Conservation (phyloP, 2,888 invertebrate species). For the Thumatha senex region DNA sequence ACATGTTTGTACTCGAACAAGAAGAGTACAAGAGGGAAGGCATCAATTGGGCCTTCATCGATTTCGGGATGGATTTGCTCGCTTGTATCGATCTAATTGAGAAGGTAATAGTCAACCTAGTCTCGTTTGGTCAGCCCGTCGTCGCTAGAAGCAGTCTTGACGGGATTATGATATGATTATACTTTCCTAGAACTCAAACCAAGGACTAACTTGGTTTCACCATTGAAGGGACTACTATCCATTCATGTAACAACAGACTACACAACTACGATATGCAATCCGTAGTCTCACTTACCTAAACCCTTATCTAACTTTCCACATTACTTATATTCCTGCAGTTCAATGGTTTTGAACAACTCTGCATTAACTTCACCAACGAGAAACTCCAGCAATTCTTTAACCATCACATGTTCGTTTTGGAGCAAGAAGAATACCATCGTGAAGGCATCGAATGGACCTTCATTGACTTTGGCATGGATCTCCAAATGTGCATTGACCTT, state of each 20-base stretch:
- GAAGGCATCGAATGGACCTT: constrained; percentile 98
- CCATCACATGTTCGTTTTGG: constrained; percentile 98
- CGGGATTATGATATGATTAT: constrained; percentile 36
- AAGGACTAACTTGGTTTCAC: constrained; percentile 34
- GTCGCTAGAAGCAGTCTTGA: constrained; percentile 49
- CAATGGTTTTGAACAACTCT: constrained; percentile 99
- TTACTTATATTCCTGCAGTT: constrained; percentile 85
- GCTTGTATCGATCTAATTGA: constrained; percentile 98
- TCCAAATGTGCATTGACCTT: constrained; percentile 97
- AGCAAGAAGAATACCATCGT: constrained; percentile 97
- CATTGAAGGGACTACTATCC: constrained; percentile 25
- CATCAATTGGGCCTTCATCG: constrained; percentile 97
- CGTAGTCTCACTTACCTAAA: constrained; percentile 54
- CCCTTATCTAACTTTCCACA: constrained; percentile 65
- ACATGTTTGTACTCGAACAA: constrained; percentile 99
- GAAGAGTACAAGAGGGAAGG: constrained; percentile 98
- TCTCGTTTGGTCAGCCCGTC: constrained; percentile 43
- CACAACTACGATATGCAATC: constrained; percentile 70
- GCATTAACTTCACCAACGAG: constrained; percentile 99
- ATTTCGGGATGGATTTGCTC: constrained; percentile 98
- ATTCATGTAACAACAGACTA: constrained; percentile 36
- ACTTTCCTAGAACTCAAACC: constrained; percentile 27
- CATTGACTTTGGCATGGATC: constrained; percentile 99
- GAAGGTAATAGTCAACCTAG: constrained; percentile 87
- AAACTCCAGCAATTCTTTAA: constrained; percentile 99